phyloP scores from a whole-genome alignment of 2,797 vertebrate genomes.

The Agapornis canus region DNA sequence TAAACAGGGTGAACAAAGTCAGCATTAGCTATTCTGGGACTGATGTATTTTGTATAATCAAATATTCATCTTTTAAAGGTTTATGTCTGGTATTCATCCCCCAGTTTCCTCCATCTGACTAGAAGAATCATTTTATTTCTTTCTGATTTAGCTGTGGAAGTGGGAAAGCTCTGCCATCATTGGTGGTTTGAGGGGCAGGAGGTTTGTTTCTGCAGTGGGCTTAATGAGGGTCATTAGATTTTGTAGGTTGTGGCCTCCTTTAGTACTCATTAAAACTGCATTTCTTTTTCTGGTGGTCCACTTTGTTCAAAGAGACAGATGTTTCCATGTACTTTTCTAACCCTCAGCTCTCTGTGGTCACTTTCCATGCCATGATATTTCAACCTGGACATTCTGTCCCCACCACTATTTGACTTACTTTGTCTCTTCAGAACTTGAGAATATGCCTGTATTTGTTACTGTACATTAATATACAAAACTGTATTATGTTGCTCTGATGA shows the following conservation, averaged over 20 bases:
- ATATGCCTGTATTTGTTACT: background rate
- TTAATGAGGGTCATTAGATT: background rate
- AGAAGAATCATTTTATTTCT: background rate
- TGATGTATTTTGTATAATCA: background rate
- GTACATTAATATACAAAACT: background rate
- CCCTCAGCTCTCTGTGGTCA: background rate
- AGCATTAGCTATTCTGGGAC: background rate
- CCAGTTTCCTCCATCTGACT: background rate
- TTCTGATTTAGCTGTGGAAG: background rate
- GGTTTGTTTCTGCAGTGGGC: background rate
- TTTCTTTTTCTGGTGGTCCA: background rate
- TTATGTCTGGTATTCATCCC: background rate
- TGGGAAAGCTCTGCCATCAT: background rate
- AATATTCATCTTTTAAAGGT: background rate
- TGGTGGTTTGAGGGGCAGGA: background rate
- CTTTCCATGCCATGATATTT: background rate
- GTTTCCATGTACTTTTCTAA: background rate
- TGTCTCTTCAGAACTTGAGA: background rate
- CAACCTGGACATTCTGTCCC: background rate
- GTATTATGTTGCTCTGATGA: background rate
- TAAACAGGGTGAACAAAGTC: background rate
- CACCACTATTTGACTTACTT: background rate
- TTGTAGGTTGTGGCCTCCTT: background rate
- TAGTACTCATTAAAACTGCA: background rate
- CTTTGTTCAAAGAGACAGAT: background rate